phyloP scores from a whole-genome alignment of 2,797 vertebrate genomes.

The Clarias fuscus region DNA sequence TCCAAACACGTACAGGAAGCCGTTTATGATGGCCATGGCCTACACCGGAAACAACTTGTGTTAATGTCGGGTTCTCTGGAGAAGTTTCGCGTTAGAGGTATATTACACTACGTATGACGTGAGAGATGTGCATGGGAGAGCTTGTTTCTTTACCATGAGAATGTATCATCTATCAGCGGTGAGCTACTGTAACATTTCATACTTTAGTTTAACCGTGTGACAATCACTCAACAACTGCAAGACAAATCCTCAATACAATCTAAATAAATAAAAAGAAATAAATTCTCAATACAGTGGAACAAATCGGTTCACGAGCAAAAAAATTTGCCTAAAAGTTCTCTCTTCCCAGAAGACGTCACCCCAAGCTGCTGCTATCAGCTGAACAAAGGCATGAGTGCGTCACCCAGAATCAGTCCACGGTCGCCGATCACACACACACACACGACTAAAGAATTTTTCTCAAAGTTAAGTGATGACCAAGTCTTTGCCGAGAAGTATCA shows the following conservation, averaged over 20 bases:
- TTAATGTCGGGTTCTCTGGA: no score
- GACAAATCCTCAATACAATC: background rate
- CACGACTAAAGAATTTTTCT: no score
- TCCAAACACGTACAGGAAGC: conserved; percentile 95
- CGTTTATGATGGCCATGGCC: conserved; percentile 91
- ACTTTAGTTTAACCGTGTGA: background rate
- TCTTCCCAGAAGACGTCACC: no score
- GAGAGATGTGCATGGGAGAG: background rate
- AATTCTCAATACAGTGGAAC: background rate
- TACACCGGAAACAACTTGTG: conserved; percentile 36
- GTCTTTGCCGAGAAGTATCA: no score
- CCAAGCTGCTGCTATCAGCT: no score
- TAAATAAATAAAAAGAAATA: background rate
- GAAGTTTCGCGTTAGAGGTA: background rate
- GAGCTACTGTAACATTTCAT: background rate
- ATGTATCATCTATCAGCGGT: background rate
- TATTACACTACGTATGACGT: background rate
- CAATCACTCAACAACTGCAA: background rate
- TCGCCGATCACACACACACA: no score
- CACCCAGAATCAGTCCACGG: no score
- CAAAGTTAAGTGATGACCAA: no score
- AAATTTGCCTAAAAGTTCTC: no score
- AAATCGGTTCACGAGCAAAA: no score
- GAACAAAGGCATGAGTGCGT: no score
- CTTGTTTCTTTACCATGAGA: background rate